Conservation (phyloP, 2,113 vertebrate genomes). For the Eclectus roratus region DNA sequence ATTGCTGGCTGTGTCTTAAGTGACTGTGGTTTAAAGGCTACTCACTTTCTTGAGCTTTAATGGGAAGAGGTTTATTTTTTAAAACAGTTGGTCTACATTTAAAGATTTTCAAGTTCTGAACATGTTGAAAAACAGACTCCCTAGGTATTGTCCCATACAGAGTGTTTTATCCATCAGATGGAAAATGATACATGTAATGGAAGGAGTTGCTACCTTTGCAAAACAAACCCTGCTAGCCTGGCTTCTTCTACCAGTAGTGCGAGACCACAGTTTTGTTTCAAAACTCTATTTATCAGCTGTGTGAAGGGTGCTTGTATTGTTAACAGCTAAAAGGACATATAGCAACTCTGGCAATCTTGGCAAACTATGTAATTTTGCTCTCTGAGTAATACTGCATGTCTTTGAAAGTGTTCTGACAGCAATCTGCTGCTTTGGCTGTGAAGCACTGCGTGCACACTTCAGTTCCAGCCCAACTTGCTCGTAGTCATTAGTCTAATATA, state of each 20-base stretch:
- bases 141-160: not conserved
- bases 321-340: not conserved
- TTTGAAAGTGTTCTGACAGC: not conserved
- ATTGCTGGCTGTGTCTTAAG: not conserved
- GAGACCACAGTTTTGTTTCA: not conserved
- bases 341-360: not conserved
- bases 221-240: not conserved
- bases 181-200: not conserved
- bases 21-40: not conserved
- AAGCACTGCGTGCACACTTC: not conserved
- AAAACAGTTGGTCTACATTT: not conserved
- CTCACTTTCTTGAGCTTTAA: not conserved
- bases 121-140: not conserved
- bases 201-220: not conserved
- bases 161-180: not conserved
- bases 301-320: not conserved
- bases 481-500: not conserved
- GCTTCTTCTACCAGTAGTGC: not conserved
- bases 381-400: not conserved
- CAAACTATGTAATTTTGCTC: not conserved
- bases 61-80: not conserved
- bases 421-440: not conserved
- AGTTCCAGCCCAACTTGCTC: not conserved
- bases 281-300: not conserved
- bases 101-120: not conserved